Base-by-base conservation (phyloP, 2,797 vertebrate species). In the Chrysolophus pictus region DNA sequence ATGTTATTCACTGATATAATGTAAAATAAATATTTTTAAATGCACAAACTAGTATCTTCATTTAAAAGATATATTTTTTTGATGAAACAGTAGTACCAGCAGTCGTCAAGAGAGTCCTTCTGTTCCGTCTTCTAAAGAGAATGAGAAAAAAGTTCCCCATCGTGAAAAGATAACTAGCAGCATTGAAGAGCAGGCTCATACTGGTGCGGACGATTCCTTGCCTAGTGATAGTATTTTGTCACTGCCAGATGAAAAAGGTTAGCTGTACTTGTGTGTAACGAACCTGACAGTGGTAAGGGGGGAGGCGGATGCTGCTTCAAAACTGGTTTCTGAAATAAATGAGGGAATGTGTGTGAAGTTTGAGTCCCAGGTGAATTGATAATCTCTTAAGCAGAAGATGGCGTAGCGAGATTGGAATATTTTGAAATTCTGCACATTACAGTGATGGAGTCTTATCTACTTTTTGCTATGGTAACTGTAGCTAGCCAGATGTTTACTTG, bases 211-310 rank as follows among this genome's bases (percentile, higher is more conserved):
- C 71, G 98, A 99, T 70, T 99, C 98, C 21, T 67, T 99, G 44
- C 98, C 92, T 14, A 99, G 98, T 56, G 98, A 98, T 81, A 98
- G 98, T 71, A 74, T 98, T 64, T 96, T 97, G 5, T 98, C 98
- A 16, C 93, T 98, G 51, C 95, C 97, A 16, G 98, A 99, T 55
- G 98, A 99, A 64, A 99, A 99, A 98, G 99, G 99, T 99, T 97
- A 71, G 94, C 29, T 51, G 11, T 42, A 2, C 33, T 80, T 22
- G 10, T n/a, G 8, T 26, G 62, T 42, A 60, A 11, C 60, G 53
- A 53, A 42, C 65, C 60, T 71, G 53, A 68, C 53, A 46, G 11
- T 63, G 46, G 4, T 5, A 22, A 74, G 17, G 1, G 6, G 31
- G 37, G 5, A 51, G 28, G 29, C 70, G 23, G 11, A 8, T 67